Evolutionary conservation across 2,113 vertebrate species (phyloP).

Genomic region (Callithrix jacchus): DNA sequence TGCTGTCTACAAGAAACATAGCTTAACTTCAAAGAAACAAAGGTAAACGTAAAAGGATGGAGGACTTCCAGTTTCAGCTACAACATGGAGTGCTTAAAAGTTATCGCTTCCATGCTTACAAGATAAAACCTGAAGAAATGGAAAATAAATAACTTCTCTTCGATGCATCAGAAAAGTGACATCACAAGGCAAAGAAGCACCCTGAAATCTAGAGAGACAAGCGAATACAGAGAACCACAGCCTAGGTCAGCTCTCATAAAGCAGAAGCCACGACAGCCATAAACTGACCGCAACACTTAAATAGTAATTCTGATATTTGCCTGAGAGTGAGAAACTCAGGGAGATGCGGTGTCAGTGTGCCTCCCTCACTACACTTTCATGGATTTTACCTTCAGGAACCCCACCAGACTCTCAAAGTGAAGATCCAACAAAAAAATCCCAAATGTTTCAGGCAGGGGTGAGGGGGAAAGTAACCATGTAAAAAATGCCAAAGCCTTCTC

Average conservation of each 20-base stretch:
- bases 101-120: background rate
- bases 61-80: background rate
- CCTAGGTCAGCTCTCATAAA: too few species aligned
- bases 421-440: background rate
- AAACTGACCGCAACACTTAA: background rate
- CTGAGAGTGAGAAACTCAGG: background rate
- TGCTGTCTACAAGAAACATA: background rate
- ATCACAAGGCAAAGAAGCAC: background rate
- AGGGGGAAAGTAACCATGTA: background rate
- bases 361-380: background rate
- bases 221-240: background rate
- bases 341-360: background rate
- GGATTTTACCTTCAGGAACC: background rate
- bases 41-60: background rate
- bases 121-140: background rate
- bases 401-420: background rate
- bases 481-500: background rate
- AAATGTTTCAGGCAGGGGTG: too few species aligned
- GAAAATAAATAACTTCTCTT: slow-evolving; percentile 10
- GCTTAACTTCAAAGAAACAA: background rate
- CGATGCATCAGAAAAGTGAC: background rate
- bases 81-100: background rate
- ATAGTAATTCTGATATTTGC: background rate
- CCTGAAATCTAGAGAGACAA: background rate
- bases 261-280: background rate